Percentiles rank a stretch among this genome's conserved stretches.
These are phyloP conservation scores for Daktulosphaira vitifoliae DNA, from an alignment of 1,140 invertebrate species.

Conservation along the genomic window DNA sequence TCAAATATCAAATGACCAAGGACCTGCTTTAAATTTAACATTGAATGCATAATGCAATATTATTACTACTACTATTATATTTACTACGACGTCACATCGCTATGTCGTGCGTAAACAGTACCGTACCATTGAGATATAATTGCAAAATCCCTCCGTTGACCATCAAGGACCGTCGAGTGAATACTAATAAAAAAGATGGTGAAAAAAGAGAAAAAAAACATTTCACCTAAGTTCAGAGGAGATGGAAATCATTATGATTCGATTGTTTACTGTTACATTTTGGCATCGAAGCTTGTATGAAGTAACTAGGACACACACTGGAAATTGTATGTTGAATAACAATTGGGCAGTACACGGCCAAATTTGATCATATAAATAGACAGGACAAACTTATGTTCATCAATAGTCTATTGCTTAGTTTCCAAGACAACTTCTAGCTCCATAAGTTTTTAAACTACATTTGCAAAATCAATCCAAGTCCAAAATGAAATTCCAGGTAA, in stretches of 20 bases:
- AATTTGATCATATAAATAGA: constrained; percentile 20
- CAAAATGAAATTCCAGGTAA: no score
- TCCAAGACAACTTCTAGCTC: neutral
- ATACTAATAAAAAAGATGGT: neutral
- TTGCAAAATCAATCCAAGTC: neutral
- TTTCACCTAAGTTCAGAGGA: neutral
- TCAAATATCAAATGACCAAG: constrained; percentile 16
- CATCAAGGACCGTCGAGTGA: neutral
- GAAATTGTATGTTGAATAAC: constrained; percentile 23
- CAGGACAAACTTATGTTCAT: neutral
- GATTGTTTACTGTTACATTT: constrained; percentile 21
- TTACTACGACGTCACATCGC: neutral
- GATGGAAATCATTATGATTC: constrained; percentile 22
- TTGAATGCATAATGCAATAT: constrained; percentile 7
- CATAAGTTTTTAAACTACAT: neutral
- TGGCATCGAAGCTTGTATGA: constrained; percentile 25
- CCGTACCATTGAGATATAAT: neutral
- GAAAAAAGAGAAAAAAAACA: constrained; percentile 2
- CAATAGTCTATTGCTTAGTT: constrained; percentile 1
- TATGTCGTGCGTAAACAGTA: neutral
- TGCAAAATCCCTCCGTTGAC: constrained; percentile 2
- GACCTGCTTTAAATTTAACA: neutral
- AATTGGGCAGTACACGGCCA: constrained; percentile 24
- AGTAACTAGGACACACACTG: constrained; percentile 23
- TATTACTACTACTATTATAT: neutral